phyloP scores from a whole-genome alignment of 1,140 invertebrate genomes.

The Panagrolaimus sp. region DNA sequence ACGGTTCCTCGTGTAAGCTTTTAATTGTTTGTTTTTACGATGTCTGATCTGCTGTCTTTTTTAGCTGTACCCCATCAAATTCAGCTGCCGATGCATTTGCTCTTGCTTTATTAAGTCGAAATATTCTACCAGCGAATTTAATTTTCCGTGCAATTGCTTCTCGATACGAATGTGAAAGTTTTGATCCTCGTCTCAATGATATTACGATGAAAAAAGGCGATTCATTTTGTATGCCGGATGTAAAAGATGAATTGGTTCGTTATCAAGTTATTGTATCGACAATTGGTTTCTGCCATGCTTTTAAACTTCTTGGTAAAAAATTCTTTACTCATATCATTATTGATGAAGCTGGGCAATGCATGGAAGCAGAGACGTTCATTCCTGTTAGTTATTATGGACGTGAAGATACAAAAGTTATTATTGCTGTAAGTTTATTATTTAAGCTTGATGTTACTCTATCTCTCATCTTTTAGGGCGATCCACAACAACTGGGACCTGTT shows the following conservation, averaged over 20 bases:
- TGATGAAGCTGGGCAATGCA: constrained; percentile 4
- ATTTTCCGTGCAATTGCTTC: not conserved
- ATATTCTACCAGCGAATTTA: not conserved
- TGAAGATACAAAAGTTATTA: not conserved
- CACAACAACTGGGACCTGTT: not conserved
- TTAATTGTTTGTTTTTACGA: too few relatives aligned
- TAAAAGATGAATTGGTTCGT: not conserved
- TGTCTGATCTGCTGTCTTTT: too few relatives aligned
- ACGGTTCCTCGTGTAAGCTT: not conserved
- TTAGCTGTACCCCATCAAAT: constrained; percentile 1
- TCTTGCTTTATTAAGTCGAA: not conserved
- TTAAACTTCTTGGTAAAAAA: not conserved
- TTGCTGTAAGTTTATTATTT: too few relatives aligned
- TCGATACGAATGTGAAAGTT: not conserved
- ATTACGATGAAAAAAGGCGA: not conserved
- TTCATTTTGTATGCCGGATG: not conserved
- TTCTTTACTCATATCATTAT: not conserved
- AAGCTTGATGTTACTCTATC: too few relatives aligned
- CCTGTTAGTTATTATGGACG: not conserved
- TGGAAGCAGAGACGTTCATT: not conserved
- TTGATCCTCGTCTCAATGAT: not conserved
- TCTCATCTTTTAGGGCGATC: too few relatives aligned
- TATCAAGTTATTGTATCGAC: constrained; percentile 3
- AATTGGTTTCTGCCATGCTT: not conserved
- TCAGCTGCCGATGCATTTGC: not conserved